Percentiles rank a stretch among this genome's conserved stretches.
Conservation (phyloP, 1,140 invertebrate species). For the Trachymyrmex septentrionalis region DNA sequence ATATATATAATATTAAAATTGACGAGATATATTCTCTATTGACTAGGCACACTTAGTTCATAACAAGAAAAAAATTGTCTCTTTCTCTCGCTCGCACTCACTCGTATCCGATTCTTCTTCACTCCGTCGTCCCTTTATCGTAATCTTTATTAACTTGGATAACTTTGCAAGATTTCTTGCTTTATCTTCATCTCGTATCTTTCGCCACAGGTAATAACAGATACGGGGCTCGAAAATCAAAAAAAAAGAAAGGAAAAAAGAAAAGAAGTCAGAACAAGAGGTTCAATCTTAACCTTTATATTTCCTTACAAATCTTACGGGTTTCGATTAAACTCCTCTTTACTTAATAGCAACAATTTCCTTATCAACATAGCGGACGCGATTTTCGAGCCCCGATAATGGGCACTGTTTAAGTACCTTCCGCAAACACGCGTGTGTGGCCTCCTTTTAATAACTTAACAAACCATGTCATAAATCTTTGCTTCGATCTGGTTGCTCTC, state of each 20-base stretch:
- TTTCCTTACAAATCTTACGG: slow-evolving; percentile 32
- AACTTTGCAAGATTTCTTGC: slow-evolving; percentile 48
- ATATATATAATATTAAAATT: slow-evolving; percentile 86
- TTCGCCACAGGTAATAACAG: slow-evolving; percentile 46
- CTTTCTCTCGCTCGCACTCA: slow-evolving; percentile 54
- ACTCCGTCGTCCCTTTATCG: background rate
- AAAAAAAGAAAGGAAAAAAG: background rate
- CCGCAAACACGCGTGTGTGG: slow-evolving; percentile 34
- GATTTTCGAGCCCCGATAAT: slow-evolving; percentile 55
- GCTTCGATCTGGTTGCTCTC: slow-evolving; percentile 48
- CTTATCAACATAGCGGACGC: slow-evolving; percentile 36
- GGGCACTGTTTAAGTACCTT: slow-evolving; percentile 58
- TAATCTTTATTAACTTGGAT: slow-evolving; percentile 40
- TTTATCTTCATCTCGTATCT: slow-evolving; percentile 26
- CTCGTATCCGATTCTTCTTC: slow-evolving; percentile 44
- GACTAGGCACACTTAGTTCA: slow-evolving; percentile 87
- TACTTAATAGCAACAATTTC: slow-evolving; percentile 48
- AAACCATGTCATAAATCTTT: slow-evolving; percentile 44
- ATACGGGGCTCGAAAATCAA: slow-evolving; percentile 52
- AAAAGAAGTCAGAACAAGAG: slow-evolving; percentile 11
- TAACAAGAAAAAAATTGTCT: slow-evolving; percentile 85
- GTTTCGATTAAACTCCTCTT: slow-evolving; percentile 7
- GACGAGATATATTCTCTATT: slow-evolving; percentile 87
- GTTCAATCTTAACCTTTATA: slow-evolving; percentile 7
- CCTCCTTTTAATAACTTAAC: slow-evolving; percentile 53